These are phyloP conservation scores for Anneissia japonica DNA, from an alignment of 35 echinoderm and acorn worm species.

Conservation along the genomic window DNA sequence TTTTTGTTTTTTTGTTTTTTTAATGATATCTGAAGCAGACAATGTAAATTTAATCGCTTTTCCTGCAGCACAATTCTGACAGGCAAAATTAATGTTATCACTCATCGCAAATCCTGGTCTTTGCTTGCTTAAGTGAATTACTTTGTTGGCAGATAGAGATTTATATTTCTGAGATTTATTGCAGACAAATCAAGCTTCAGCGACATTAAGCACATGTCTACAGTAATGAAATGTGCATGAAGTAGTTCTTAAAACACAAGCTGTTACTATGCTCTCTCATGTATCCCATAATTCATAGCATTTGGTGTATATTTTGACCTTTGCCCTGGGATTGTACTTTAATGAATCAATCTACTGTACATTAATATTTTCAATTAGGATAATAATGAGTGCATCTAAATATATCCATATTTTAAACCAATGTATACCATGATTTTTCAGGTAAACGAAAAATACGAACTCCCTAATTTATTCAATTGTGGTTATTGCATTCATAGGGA, in stretches of 20 bases:
- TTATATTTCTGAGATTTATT: neutral
- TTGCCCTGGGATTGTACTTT: too few relatives aligned
- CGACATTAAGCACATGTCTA: neutral
- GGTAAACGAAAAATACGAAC: too few relatives aligned
- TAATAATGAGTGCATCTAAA: too few relatives aligned
- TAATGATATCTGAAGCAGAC: neutral
- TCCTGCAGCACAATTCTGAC: neutral
- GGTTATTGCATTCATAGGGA: too few relatives aligned
- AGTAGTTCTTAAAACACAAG: neutral
- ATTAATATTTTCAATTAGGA: too few relatives aligned
- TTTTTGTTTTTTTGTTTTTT: too few relatives aligned
- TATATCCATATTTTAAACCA: too few relatives aligned
- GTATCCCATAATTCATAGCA: neutral
- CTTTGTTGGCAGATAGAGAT: neutral
- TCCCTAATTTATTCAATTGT: too few relatives aligned
- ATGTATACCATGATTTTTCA: too few relatives aligned
- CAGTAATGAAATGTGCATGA: neutral
- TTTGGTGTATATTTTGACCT: neutral
- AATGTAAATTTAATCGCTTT: neutral
- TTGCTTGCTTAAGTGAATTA: neutral
- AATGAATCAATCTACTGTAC: too few relatives aligned
- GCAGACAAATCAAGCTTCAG: neutral
- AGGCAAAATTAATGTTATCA: neutral
- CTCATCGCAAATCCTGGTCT: neutral
- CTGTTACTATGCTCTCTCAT: neutral